Evolutionary conservation across 2,797 vertebrate species (phyloP).

Genomic region (Phaenicophaeus curvirostris): DNA sequence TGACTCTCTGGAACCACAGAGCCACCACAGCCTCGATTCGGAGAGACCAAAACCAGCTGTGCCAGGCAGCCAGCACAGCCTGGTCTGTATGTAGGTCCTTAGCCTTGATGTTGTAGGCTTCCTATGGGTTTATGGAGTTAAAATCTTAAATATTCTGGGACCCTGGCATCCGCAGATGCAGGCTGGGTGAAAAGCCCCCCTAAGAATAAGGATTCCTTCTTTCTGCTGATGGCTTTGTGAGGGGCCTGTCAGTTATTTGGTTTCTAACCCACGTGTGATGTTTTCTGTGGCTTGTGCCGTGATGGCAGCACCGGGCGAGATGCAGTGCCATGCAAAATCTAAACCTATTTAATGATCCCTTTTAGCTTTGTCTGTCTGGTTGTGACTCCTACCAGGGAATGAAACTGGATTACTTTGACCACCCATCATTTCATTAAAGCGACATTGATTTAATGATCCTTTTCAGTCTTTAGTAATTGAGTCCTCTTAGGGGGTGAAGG

Average conservation of each 20-base stretch:
- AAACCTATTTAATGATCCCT: not conserved
- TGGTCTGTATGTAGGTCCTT: fast-evolving
- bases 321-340: not conserved
- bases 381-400: fast-evolving
- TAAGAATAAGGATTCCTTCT: not conserved
- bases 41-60: fast-evolving
- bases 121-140: not conserved
- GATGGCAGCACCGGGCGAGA: too few relatives aligned
- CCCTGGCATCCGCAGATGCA: not conserved
- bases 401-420: not conserved
- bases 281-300: too few relatives aligned
- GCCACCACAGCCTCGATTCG: not conserved
- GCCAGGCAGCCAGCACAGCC: fast-evolving
- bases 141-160: not conserved
- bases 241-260: not conserved
- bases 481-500: fast-evolving
- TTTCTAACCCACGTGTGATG: not conserved
- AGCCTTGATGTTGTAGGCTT: not conserved
- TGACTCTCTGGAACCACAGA: not conserved
- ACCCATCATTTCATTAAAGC: not conserved
- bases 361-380: not conserved
- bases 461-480: not conserved
- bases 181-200: not conserved
- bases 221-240: not conserved
- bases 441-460: fast-evolving